Evolutionary conservation across 2,113 vertebrate species (phyloP).

Genomic region (Engystomops pustulosus): DNA sequence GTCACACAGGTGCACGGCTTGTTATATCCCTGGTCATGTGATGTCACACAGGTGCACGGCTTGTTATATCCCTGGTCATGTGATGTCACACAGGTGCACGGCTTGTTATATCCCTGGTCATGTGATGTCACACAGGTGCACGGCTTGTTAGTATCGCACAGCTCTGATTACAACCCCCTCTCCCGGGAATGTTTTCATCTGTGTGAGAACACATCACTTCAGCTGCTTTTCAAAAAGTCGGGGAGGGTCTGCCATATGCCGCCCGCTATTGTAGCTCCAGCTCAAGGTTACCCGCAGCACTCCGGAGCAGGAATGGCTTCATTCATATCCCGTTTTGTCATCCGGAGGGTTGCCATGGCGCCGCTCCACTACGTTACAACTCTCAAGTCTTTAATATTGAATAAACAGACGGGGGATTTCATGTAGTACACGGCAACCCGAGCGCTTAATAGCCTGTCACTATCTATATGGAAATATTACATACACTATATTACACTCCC

Average conservation of each 20-base stretch:
- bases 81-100: no score
- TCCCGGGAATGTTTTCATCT: not conserved
- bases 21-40: no score
- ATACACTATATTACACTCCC: not conserved
- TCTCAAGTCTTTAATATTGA: constrained; percentile 68
- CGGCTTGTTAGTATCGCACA: no score
- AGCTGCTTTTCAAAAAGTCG: not conserved
- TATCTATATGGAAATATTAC: constrained; percentile 27
- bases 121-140: no score
- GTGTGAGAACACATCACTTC: constrained; percentile 1
- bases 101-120: no score
- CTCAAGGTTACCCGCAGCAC: constrained; percentile 72
- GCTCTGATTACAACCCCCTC: no score
- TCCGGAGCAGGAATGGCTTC: constrained; percentile 75
- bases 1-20: no score
- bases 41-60: no score
- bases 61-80: no score
- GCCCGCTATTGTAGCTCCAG: constrained; percentile 62
- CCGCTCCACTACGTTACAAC: constrained; percentile 75
- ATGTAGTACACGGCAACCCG: constrained; percentile 53
- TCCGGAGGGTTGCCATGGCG: constrained; percentile 84
- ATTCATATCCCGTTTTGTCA: constrained; percentile 84
- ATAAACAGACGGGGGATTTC: constrained; percentile 66
- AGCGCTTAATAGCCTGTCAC: constrained; percentile 62
- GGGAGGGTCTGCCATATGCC: not conserved